Conservation (phyloP, 2,113 vertebrate species). For the Cyanistes caeruleus region DNA sequence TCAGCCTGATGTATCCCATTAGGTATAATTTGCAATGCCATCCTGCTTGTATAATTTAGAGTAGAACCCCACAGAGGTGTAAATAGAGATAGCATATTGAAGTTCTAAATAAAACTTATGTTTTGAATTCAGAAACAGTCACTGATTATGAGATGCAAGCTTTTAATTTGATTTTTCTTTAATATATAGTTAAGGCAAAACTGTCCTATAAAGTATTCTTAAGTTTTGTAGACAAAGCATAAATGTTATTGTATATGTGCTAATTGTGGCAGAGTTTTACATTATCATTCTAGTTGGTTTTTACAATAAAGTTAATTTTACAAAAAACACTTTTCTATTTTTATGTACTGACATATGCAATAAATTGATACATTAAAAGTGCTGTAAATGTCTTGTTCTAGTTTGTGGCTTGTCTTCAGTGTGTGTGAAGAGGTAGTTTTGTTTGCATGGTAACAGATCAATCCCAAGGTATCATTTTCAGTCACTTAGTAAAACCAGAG, state of each 20-base stretch:
- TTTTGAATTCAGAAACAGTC: slow-evolving; percentile 49
- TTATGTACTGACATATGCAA: slow-evolving; percentile 92
- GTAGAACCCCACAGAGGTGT: neutral
- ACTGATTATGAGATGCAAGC: slow-evolving; percentile 46
- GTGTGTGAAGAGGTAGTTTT: neutral
- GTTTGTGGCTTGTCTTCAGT: slow-evolving; percentile 20
- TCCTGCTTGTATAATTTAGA: slow-evolving; percentile 57
- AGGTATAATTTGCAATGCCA: slow-evolving; percentile 21
- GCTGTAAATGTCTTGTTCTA: slow-evolving; percentile 56
- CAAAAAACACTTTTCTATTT: slow-evolving; percentile 85
- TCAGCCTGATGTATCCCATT: slow-evolving; percentile 22
- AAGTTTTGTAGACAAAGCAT: slow-evolving; percentile 63
- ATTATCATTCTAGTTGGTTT: slow-evolving; percentile 72
- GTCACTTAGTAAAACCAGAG: neutral
- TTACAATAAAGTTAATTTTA: slow-evolving; percentile 74
- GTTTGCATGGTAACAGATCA: neutral
- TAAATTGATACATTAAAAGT: slow-evolving; percentile 86
- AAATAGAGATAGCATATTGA: slow-evolving; percentile 36
- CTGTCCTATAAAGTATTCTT: neutral
- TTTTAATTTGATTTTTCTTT: slow-evolving; percentile 23
- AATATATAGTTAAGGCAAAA: slow-evolving; percentile 2
- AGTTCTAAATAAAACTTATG: slow-evolving; percentile 24
- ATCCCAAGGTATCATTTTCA: neutral
- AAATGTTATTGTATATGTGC: slow-evolving; percentile 63
- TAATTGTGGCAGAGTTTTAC: slow-evolving; percentile 64